Evolutionary conservation across 1,140 invertebrate genomes (phyloP).

Genomic region (Bombus sibiricus): DNA sequence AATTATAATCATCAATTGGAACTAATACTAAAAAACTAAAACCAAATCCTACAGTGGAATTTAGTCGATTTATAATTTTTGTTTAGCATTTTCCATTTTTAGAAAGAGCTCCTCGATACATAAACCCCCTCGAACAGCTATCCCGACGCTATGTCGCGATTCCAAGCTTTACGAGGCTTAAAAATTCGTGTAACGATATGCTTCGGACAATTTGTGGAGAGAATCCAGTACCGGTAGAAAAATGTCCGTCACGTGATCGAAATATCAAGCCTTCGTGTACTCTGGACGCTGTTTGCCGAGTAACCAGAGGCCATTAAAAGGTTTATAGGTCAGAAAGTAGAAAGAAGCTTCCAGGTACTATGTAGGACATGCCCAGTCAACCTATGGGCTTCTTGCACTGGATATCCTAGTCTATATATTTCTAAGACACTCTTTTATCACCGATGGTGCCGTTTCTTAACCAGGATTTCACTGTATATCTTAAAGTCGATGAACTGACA

Average conservation of each 20-base stretch:
- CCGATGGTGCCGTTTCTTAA: neutral
- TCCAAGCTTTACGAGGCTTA: neutral
- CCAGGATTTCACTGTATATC: neutral
- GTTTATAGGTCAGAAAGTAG: conserved; percentile 60
- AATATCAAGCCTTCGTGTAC: conserved; percentile 40
- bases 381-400: conserved; percentile 20
- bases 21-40: neutral
- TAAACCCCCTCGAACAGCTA: neutral
- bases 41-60: no score
- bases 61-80: no score
- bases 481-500: no score
- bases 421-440: conserved; percentile 42
- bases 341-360: conserved; percentile 41
- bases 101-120: neutral
- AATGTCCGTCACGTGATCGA: conserved; percentile 49
- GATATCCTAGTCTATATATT: conserved; percentile 32
- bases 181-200: neutral
- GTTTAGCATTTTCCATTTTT: no score
- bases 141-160: neutral
- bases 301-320: conserved; percentile 61
- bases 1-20: neutral
- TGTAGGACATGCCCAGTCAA: conserved; percentile 41
- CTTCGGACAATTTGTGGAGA: neutral
- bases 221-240: neutral
- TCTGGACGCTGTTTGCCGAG: conserved; percentile 36